phyloP scores from a whole-genome alignment of 2,888 invertebrate species.

The Cremastinae sp. region DNA sequence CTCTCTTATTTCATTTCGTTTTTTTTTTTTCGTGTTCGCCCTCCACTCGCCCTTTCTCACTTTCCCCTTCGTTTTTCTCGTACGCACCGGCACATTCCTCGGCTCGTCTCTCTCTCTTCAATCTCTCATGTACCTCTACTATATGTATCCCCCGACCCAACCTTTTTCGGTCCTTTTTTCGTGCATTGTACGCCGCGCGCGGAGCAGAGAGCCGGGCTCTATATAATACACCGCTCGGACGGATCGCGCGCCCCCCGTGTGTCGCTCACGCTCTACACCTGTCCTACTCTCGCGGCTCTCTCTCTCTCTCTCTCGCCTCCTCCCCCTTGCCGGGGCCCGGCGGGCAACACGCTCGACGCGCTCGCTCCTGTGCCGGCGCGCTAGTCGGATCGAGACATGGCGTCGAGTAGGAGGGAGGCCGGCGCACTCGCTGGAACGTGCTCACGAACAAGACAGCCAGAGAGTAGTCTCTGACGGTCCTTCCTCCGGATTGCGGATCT shows the following conservation, averaged over 20 bases:
- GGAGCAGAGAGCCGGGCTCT: conserved; percentile 22
- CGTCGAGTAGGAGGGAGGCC: conserved; percentile 43
- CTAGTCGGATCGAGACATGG: conserved; percentile 42
- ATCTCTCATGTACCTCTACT: conserved; percentile 8
- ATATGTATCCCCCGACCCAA: conserved; percentile 38
- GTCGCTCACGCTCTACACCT: conserved; percentile 40
- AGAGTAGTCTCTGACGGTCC: conserved; percentile 56
- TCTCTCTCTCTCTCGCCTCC: conserved; percentile 39
- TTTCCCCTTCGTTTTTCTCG: conserved; percentile 7
- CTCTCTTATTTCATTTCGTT: conserved; percentile 13
- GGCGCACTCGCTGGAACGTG: conserved; percentile 56
- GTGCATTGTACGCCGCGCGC: conserved; percentile 1
- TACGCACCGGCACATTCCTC: conserved; percentile 1
- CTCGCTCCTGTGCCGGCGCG: conserved; percentile 13
- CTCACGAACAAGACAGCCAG: conserved; percentile 66
- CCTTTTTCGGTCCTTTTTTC: conserved; percentile 44
- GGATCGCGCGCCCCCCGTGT: conserved; percentile 11
- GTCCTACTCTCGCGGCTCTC: conserved; percentile 42
- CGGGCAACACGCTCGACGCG: neutral
- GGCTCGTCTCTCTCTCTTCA: neutral
- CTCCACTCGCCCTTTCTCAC: conserved; percentile 4
- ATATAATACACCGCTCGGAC: conserved; percentile 47
- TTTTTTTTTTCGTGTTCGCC: conserved; percentile 15
- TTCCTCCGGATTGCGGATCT: conserved; percentile 74
- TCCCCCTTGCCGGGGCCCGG: conserved; percentile 11